Base-by-base conservation (phyloP, 2,797 vertebrate genomes). In the Clarias fuscus region DNA sequence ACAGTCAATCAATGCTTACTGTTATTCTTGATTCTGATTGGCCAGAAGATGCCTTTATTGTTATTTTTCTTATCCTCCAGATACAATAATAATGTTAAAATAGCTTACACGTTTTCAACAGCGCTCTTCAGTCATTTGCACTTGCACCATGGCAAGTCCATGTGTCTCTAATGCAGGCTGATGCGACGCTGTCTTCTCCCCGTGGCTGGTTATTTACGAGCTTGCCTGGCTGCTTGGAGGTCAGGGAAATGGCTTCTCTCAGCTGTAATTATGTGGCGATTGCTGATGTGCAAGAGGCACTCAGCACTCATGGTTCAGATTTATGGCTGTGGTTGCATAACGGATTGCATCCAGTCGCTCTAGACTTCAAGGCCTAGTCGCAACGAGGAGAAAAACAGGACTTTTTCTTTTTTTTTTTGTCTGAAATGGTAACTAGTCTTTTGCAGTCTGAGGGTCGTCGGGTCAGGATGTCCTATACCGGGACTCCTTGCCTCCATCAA, bases 181-280 rank as follows among this genome's bases (percentile, higher is more conserved):
- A 65, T 67, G 84, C 15, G 17, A 14, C 15, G 70, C 70, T 73
- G 58, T 65, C 61, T 72, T 73, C n/a, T 73, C 58, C n/a, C 82
- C 22, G 43, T 22, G 77, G 11, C 24, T 68, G 24, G 64, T 68
- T 85, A 77, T 85, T 85, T 84, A 83, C 43, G 83, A 87, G 80
- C n/a, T 27, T 15, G 53, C 70, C 59, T 48, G 48, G 79, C 22
- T 73, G 53, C 58, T 48, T 78, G 72, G 83, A 88, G 89, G 89
- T 89, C 89, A 86, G 53, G 79, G 76, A 65, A 86, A 68, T 84
- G 85, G 53, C 68, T 24, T 85, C 68, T 87, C 83, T 88, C 83
- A 85, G 85, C 73, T 86, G 89, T 89, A 88, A 88, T 89, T 86
- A 82, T 56, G 80, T 79, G 33, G 73, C 61, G 65, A 85, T 86